These are phyloP conservation scores for Gasterosteus nipponicus DNA, from an alignment of 2,113 vertebrate species.

Conservation along the genomic window DNA sequence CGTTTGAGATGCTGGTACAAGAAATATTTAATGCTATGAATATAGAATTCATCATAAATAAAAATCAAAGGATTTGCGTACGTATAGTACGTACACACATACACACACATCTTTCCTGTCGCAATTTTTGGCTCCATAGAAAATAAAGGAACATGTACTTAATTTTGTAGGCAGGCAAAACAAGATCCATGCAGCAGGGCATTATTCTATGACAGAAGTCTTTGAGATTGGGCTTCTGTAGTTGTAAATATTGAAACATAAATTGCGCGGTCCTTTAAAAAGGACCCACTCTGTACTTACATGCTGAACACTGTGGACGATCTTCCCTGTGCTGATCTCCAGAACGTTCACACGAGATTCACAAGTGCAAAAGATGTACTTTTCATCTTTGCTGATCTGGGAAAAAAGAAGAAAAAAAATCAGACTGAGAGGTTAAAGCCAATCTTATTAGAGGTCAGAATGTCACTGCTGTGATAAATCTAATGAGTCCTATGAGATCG, in stretches of 20 bases:
- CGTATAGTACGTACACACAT: background rate
- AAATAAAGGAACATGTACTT: background rate
- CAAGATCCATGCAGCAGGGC: background rate
- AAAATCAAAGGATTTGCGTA: background rate
- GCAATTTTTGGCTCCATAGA: background rate
- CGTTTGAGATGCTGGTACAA: background rate
- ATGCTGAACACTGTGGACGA: slow-evolving; percentile 87
- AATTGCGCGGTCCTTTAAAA: background rate
- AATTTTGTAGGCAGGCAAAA: background rate
- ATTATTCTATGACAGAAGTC: background rate
- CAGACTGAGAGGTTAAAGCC: background rate
- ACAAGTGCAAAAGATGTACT: slow-evolving; percentile 89
- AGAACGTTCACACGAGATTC: slow-evolving; percentile 88
- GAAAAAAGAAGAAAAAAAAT: background rate
- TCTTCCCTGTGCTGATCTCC: slow-evolving; percentile 86
- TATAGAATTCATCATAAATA: background rate
- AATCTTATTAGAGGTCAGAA: background rate
- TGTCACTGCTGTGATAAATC: background rate
- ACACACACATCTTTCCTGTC: background rate
- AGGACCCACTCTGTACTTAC: slow-evolving; percentile 74
- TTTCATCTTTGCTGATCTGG: slow-evolving; percentile 89
- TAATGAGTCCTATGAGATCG: background rate
- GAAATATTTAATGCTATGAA: background rate
- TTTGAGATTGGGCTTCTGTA: background rate
- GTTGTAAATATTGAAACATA: background rate